Conservation (phyloP, 1,140 invertebrate genomes). For the Mercenaria mercenaria region DNA sequence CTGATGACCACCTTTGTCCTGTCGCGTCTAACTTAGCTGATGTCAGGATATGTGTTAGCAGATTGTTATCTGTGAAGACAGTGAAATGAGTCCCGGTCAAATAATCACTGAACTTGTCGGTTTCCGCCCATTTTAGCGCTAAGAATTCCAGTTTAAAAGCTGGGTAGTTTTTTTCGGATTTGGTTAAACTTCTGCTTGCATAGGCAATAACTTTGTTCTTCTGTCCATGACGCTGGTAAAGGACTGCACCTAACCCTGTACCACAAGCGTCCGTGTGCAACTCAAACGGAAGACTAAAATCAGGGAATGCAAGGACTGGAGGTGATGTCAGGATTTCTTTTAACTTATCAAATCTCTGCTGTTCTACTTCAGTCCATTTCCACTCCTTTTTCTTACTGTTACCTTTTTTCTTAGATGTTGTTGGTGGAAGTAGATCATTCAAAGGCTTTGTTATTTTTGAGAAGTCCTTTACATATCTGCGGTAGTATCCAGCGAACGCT, state of each 20-base stretch:
- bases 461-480: conserved; percentile 82
- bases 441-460: conserved; percentile 82
- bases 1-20: conserved; percentile 36
- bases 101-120: conserved; percentile 57
- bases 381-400: background rate
- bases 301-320: conserved; percentile 42
- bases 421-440: conserved; percentile 57
- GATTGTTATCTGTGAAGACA: conserved; percentile 62
- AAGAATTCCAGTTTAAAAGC: conserved; percentile 56
- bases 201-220: conserved; percentile 68
- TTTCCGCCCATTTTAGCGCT: conserved; percentile 50
- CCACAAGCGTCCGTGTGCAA: conserved; percentile 50
- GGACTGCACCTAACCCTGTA: conserved; percentile 39
- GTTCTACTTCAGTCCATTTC: conserved; percentile 7
- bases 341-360: conserved; percentile 32
- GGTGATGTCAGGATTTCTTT: conserved; percentile 21
- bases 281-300: conserved; percentile 2
- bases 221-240: conserved; percentile 62
- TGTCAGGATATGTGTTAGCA: conserved; percentile 47
- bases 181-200: conserved; percentile 45
- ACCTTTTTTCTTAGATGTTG: conserved; percentile 25
- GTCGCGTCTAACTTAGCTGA: conserved; percentile 33
- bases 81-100: conserved; percentile 49
- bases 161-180: conserved; percentile 62
- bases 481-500: conserved; percentile 85